Base-by-base conservation (phyloP, 2,888 invertebrate genomes). In the Thereva nobilitata region DNA sequence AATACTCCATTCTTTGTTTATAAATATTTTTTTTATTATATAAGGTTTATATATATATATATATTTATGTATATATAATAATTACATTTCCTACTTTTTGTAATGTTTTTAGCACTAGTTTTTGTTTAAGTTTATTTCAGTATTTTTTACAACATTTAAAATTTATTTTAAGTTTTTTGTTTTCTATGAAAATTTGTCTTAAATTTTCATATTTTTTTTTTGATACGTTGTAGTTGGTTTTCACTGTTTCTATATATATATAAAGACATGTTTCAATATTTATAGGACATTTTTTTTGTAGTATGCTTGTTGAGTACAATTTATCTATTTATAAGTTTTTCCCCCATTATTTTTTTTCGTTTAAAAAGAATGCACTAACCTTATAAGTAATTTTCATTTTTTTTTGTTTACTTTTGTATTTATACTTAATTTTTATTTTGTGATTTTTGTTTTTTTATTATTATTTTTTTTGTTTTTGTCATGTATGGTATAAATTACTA, bases 311-410 rank as follows among this genome's bases (percentile, higher is more conserved):
- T 66, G 66, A 68, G 66, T 66, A 55, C 61, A 68, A 66, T 68
- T 68, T 47, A 54, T 10, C 65, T 69, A 64, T 61, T n/a, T 53
- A 53, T 9, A 12, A 6, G 9, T 6, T 47, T 47, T 12, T 5
- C 6, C 4, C 6, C 12, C 10, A 8, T 12, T 47, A 47, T 12
- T 47, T 47, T 12, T 12, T 47, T 67, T 35, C 61, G 10, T 40
- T 47, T 67, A 54, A 50, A 72, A 72, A 72, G 76, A 78, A 77
- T 79, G 79, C 78, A 78, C 78, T 79, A 78, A 78, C 78, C 79
- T 79, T 78, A 79, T 74, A 76, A 76, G 75, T 71, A 70, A 69
- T 54, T 61, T 54, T 65, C 68, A 52, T 41, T 66, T 53, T 66
- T 66, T 64, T n/a, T 55, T 53, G 59, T 45, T 50, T 64, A 66